Evolutionary conservation across 2,797 vertebrate genomes (phyloP).

Genomic region (Aldrovandia affinis): DNA sequence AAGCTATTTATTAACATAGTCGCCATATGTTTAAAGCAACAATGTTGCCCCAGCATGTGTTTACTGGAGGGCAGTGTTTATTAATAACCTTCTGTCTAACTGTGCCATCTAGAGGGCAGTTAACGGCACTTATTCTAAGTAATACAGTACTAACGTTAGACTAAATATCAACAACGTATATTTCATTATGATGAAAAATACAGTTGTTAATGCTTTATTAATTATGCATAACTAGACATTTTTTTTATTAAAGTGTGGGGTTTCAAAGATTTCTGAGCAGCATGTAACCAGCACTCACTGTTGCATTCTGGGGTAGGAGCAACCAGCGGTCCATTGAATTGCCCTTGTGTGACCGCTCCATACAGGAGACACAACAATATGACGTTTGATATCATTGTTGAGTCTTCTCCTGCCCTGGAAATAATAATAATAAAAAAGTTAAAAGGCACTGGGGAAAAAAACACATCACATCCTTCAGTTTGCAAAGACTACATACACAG

Average conservation of each 20-base stretch:
- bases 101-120: no score
- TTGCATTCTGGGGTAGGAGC: slow-evolving; percentile 12
- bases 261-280: background rate
- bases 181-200: background rate
- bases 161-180: background rate
- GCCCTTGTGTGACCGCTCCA: slow-evolving; percentile 60
- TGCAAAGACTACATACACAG: background rate
- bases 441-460: background rate
- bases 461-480: background rate
- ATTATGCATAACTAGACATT: background rate
- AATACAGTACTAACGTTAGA: no score
- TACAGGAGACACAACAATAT: slow-evolving; percentile 61
- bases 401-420: slow-evolving; percentile 6
- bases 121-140: no score
- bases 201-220: background rate
- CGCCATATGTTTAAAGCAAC: no score
- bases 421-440: background rate
- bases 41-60: no score
- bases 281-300: slow-evolving; percentile 5
- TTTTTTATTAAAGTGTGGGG: background rate
- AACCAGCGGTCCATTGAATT: background rate
- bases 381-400: slow-evolving; percentile 26
- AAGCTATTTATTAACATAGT: no score
- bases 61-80: no score
- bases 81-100: no score